These are phyloP conservation scores for Champsocephalus esox DNA, from an alignment of 2,797 vertebrate genomes.

Conservation along the genomic window DNA sequence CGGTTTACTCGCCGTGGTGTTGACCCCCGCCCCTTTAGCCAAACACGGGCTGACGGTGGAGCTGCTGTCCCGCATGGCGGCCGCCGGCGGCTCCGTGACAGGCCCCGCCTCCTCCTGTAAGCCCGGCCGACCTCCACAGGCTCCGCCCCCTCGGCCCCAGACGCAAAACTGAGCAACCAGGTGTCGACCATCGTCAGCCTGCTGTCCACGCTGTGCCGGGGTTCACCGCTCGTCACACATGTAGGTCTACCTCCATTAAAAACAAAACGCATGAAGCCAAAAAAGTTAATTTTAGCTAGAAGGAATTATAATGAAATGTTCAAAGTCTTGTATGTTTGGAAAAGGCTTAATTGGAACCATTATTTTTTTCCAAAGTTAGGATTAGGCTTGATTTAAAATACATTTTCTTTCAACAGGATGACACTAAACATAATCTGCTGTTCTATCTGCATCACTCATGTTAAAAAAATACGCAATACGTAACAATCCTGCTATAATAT, in stretches of 20 bases:
- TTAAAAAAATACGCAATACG: no score
- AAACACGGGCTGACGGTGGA: conserved; percentile 98
- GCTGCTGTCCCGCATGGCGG: conserved; percentile 96
- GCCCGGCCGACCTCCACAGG: conserved; percentile 92
- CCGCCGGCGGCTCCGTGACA: conserved; percentile 91
- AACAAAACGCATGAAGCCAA: neutral
- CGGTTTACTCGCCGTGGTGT: conserved; percentile 97
- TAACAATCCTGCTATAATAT: no score
- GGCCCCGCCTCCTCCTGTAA: conserved; percentile 95
- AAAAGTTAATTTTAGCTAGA: no score
- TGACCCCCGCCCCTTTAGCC: conserved; percentile 96
- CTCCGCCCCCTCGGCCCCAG: conserved; percentile 88
- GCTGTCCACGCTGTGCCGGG: conserved; percentile 97
- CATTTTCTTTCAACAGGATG: no score
- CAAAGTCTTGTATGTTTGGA: no score
- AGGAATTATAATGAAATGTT: no score
- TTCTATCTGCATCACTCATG: no score
- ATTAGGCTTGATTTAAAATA: no score
- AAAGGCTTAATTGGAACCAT: no score
- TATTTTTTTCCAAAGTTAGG: no score
- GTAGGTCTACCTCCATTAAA: conserved; percentile 80
- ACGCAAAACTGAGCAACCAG: conserved; percentile 98
- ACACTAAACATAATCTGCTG: no score
- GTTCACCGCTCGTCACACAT: conserved; percentile 97
- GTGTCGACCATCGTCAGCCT: conserved; percentile 99